Percentiles rank a stretch among this genome's conserved stretches.
Conservation (phyloP, 92 coral and sea anemone species). For the Porites lobata region DNA sequence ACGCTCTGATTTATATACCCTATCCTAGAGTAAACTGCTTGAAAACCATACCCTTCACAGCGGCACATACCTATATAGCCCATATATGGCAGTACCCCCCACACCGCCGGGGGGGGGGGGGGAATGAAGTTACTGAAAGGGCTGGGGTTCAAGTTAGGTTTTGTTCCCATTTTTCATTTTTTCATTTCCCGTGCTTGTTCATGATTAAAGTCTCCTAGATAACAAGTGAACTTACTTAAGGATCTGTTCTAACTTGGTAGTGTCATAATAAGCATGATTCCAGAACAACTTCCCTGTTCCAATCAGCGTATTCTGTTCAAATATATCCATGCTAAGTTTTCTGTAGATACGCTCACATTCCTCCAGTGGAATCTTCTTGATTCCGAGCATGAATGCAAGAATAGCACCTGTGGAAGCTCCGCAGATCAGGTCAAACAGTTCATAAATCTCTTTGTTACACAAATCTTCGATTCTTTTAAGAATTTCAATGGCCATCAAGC, state of each 20-base stretch:
- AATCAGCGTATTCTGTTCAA: conserved; percentile 88
- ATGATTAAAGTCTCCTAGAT: too few relatives aligned
- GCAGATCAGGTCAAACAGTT: conserved; percentile 92
- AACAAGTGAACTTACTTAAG: conserved; percentile 76
- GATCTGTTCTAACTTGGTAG: conserved; percentile 86
- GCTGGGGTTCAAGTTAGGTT: too few relatives aligned
- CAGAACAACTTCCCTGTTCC: conserved; percentile 97
- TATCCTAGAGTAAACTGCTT: too few relatives aligned
- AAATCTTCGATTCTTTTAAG: conserved; percentile 90
- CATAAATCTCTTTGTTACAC: conserved; percentile 83
- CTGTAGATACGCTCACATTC: conserved; percentile 91
- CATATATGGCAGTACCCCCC: too few relatives aligned
- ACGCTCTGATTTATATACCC: too few relatives aligned
- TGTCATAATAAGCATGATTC: conserved; percentile 96
- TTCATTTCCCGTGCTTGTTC: too few relatives aligned
- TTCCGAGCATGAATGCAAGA: conserved; percentile 87
- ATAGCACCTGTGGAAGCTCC: conserved; percentile 98
- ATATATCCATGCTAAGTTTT: conserved; percentile 87
- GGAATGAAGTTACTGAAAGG: background rate
- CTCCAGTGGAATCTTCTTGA: conserved; percentile 86
- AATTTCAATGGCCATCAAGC: conserved; percentile 91
- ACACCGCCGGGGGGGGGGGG: background rate
- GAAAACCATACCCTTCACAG: too few relatives aligned
- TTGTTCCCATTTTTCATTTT: too few relatives aligned
- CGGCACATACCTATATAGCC: too few relatives aligned